Conservation (phyloP, 2,797 vertebrate genomes). For the Ptychobarbus kaznakovi region DNA sequence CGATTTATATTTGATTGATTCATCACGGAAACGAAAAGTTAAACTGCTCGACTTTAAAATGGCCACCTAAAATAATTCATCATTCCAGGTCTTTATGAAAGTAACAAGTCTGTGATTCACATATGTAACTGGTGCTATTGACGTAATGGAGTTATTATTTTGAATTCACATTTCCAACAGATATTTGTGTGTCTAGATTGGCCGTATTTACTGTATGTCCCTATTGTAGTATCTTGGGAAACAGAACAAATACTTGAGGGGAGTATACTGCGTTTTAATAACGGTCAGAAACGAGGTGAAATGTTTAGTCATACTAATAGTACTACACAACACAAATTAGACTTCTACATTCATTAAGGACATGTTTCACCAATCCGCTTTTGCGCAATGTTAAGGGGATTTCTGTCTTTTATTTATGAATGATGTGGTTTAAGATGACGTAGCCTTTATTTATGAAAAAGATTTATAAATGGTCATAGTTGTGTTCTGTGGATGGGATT, state of each 20-base stretch:
- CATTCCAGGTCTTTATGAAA: constrained; percentile 44
- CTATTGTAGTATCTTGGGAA: constrained; percentile 29
- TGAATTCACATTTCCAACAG: constrained; percentile 28
- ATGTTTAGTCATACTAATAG: constrained; percentile 54
- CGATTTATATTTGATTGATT: constrained; percentile 39
- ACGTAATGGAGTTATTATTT: constrained; percentile 39
- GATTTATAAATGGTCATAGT: constrained; percentile 55
- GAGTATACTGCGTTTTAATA: constrained; percentile 16
- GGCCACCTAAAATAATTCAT: constrained; percentile 35
- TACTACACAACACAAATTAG: constrained; percentile 50
- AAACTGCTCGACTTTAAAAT: constrained; percentile 9
- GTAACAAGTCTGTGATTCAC: constrained; percentile 46
- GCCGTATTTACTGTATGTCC: constrained; percentile 8
- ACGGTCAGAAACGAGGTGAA: constrained; percentile 48
- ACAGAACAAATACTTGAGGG: constrained; percentile 12
- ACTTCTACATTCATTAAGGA: constrained; percentile 50
- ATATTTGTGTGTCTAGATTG: constrained; percentile 1
- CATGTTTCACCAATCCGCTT: constrained; percentile 53
- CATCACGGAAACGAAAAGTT: constrained; percentile 7
- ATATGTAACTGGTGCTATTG: constrained; percentile 55
- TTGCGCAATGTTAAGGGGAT: constrained; percentile 47
- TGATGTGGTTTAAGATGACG: constrained; percentile 56
- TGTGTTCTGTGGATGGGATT: constrained; percentile 41
- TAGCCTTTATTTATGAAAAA: constrained; percentile 62
- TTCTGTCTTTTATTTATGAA: constrained; percentile 63